Evolutionary conservation across 2,113 vertebrate species (phyloP).

Genomic region (Noturus placidus): DNA sequence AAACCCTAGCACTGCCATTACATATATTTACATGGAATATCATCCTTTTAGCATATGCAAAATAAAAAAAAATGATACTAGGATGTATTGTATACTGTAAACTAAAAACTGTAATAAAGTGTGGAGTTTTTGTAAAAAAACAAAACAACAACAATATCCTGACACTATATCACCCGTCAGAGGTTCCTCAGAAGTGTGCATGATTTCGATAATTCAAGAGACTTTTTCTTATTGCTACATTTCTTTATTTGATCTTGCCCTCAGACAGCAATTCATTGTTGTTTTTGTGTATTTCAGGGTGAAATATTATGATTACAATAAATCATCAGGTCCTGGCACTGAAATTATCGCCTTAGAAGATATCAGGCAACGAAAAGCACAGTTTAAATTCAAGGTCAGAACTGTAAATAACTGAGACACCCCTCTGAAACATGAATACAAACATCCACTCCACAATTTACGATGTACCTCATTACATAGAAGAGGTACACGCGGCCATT

Average conservation of each 20-base stretch:
- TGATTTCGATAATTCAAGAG: neutral
- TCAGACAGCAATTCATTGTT: neutral
- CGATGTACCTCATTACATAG: neutral
- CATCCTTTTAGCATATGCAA: neutral
- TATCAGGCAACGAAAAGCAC: neutral
- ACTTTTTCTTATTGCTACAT: neutral
- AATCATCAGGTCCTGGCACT: neutral
- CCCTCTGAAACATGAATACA: neutral
- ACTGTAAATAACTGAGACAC: constrained; percentile 1
- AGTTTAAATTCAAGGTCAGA: neutral
- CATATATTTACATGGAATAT: neutral
- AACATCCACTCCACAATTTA: neutral
- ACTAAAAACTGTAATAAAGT: neutral
- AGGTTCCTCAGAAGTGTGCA: neutral
- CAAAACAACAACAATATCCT: neutral
- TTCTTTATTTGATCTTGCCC: constrained; percentile 2
- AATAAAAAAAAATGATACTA: neutral
- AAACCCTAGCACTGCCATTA: neutral
- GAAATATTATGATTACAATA: neutral
- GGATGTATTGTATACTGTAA: neutral
- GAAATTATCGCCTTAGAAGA: neutral
- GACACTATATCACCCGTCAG: neutral
- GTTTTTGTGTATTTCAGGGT: neutral
- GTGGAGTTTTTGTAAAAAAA: neutral
- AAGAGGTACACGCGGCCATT: neutral